A percentile compares a stretch with the other conserved stretches of the same genome.
These are phyloP conservation scores for Drosophila antonietae DNA, from an alignment of 2,888 invertebrate genomes.

Conservation along the genomic window DNA sequence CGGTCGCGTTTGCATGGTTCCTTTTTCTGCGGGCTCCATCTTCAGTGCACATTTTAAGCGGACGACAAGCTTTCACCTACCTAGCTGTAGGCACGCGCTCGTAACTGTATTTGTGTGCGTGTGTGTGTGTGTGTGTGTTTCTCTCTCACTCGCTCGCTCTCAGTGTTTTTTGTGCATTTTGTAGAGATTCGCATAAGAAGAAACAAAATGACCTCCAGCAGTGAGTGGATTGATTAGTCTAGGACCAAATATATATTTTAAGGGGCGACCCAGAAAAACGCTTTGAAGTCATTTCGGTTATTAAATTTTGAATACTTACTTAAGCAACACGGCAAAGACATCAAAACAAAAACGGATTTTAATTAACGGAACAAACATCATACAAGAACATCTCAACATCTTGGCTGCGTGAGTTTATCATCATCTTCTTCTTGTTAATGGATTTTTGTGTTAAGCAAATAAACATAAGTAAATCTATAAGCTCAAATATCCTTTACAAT, in stretches of 20 bases:
- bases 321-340: conserved; percentile 49
- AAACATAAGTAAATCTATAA: neutral
- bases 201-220: conserved; percentile 46
- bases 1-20: conserved; percentile 71
- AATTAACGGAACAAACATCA: conserved; percentile 54
- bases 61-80: conserved; percentile 39
- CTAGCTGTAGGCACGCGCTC: conserved; percentile 7
- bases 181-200: conserved; percentile 26
- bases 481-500: too few species aligned
- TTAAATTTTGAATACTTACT: conserved; percentile 63
- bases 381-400: conserved; percentile 28
- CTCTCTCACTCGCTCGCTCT: neutral
- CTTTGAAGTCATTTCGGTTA: conserved; percentile 62
- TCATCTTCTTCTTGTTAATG: conserved; percentile 27
- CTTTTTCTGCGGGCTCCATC: conserved; percentile 43
- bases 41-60: conserved; percentile 51
- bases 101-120: conserved; percentile 9
- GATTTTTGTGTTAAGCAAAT: conserved; percentile 19
- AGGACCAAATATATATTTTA: conserved; percentile 16
- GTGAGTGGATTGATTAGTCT: conserved; percentile 51
- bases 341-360: conserved; percentile 67
- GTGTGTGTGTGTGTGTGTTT: conserved; percentile 4
- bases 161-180: conserved; percentile 4
- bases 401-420: conserved; percentile 37
- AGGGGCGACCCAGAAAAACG: conserved; percentile 26